Evolutionary conservation across 2,113 vertebrate species (phyloP).

Genomic region (Anguilla japonica): DNA sequence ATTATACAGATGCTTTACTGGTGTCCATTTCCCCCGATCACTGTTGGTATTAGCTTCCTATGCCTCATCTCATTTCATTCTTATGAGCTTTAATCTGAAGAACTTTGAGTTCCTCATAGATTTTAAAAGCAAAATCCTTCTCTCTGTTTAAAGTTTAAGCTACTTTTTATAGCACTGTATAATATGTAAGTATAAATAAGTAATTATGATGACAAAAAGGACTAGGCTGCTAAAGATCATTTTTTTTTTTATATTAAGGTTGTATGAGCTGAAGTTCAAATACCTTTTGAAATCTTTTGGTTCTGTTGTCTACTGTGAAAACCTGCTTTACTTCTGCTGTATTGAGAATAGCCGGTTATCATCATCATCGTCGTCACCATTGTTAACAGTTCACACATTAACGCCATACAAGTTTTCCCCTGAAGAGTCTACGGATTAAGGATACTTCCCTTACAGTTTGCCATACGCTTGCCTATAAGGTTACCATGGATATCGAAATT

Average conservation of each 20-base stretch:
- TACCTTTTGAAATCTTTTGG: not conserved
- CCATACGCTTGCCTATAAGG: too few species aligned
- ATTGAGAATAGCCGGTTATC: not conserved
- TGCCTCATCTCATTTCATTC: too few species aligned
- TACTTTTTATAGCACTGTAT: too few species aligned
- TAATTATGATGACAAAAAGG: not conserved
- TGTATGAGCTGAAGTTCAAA: not conserved
- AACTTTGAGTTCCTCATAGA: too few species aligned
- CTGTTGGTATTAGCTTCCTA: not conserved
- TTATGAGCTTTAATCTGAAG: too few species aligned
- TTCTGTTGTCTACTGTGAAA: not conserved
- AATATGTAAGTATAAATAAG: too few species aligned
- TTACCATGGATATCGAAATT: conserved; percentile 72
- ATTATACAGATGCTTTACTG: not conserved
- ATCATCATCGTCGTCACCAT: not conserved
- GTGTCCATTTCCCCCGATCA: not conserved
- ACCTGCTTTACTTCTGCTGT: not conserved
- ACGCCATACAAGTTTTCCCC: conserved; percentile 92
- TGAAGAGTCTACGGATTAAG: conserved; percentile 95
- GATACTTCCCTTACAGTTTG: conserved; percentile 86
- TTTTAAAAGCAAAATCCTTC: too few species aligned
- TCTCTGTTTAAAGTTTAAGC: too few species aligned
- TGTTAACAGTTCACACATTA: conserved; percentile 81
- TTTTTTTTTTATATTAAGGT: not conserved
- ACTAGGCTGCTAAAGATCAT: not conserved